Base-by-base conservation (phyloP, 1,140 invertebrate species). In the Saxidomus purpurata region DNA sequence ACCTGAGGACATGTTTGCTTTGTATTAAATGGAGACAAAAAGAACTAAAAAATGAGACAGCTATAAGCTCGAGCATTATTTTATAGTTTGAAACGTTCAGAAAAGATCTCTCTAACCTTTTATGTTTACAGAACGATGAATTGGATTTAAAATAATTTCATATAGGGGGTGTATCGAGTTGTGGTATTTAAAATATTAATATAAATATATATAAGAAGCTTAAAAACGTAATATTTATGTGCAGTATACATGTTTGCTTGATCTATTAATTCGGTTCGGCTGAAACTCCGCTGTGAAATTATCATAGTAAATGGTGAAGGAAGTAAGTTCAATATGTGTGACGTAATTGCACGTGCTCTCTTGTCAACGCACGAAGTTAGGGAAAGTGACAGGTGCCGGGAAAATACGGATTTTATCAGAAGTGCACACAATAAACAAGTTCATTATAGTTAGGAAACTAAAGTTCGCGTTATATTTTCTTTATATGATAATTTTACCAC, bases 261-360 rank as follows among this genome's bases (percentile, higher is more conserved):
- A 81, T 63, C 52, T 81, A 31, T 22, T 59, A 81, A 63, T 31
- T 19, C 47, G 79, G 25, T 63, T 81, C 55, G 49, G 22, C 28
- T 77, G 28, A 61, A 59, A 31, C 9, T 9, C 76, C 13, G 38
- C 31, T 38, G 34, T 81, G 52, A 2, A 61, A 38, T 8, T 49
- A 1, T 43, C 76, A 15, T 71, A 76, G 71, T n/a, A 11, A 4
- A 38, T 81, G n/a, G 55, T 81, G 74, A 61, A 47, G 28, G 28
- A n/a, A 59, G 79, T 81, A 43, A 76, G 55, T 47, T 31, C 76
- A 52, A 61, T 25, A 19, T 74, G 31, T 28, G 74, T 77, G 74
- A 77, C 74, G 79, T 81, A 59, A 81, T 40, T 36, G 79, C 79
- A 81, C 79, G 79, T 81, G 79, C 40, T 76, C 43, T 15, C 71